Base-by-base conservation (phyloP, 2,797 vertebrate genomes). In the Acanthurus tractus region DNA sequence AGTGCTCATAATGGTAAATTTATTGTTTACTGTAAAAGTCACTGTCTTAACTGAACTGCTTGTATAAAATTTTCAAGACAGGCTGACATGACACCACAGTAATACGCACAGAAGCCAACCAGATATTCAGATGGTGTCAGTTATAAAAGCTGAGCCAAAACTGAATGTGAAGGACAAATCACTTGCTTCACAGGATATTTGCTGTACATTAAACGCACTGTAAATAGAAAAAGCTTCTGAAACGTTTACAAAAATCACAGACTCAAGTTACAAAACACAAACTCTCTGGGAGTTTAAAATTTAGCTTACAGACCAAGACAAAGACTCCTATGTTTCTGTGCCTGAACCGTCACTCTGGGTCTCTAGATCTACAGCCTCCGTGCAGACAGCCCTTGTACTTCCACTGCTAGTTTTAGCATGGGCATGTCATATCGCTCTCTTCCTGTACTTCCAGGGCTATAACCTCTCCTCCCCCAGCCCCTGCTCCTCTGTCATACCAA, bases 391-490 rank as follows among this genome's bases (percentile, higher is more conserved):
- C 57, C 34, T 84, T 88, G 75, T 63, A 76, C 92, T 90, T 93
- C 89, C 87, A 91, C 84, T 81, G 90, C 91, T 86, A 92, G 85
- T 89, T 94, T 92, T 93, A 88, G 90, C 90, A 85, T 9, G 11
- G 58, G 66, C 59, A 87, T 84, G 94, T 86, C 88, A 94, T 74
- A 76, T 91, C 83, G 79, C 91, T 92, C 86, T 74, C 81, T 15
- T 73, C 58, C 83, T 86, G 74, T 72, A 93, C 87, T 88, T 91
- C 89, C 85, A 77, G 75, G 73, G 68, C 74, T 48, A 36, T 81
- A 80, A 87, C 86, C 87, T 63, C 67, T 14, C 65, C 46, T 9
- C 50, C 68, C 65, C 29, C 45, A 3, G 15, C 50, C 34, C 72
- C 69, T 8, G 23, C 38, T 44, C 46, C 17, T 15, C 6, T 59